Evolutionary conservation across 2,888 invertebrate genomes (phyloP).

Genomic region (Cybosia mesomella): DNA sequence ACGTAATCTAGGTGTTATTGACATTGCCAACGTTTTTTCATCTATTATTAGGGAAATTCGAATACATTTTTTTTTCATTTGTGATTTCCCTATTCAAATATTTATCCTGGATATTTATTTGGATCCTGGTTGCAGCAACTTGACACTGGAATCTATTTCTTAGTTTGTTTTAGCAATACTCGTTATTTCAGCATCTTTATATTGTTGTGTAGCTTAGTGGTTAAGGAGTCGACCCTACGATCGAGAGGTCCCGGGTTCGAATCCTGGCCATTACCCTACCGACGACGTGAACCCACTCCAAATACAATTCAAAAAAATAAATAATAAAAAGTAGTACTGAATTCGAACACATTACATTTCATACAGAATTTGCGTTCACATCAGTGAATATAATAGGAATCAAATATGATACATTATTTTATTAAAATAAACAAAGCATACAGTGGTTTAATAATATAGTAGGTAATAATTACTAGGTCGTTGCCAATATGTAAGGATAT

Average conservation of each 20-base stretch:
- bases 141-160: background rate
- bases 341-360: background rate
- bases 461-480: background rate
- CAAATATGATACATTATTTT: background rate
- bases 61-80: background rate
- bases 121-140: background rate
- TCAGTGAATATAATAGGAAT: background rate
- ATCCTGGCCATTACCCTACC: no score
- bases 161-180: background rate
- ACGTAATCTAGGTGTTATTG: conserved; percentile 12
- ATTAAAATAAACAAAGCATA: background rate
- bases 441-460: background rate
- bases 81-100: background rate
- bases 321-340: no score
- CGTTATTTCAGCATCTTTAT: background rate
- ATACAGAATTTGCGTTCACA: background rate
- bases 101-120: no score
- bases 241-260: no score
- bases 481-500: background rate
- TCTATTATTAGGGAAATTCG: background rate
- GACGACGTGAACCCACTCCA: no score
- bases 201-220: no score
- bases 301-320: no score
- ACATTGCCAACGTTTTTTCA: background rate
- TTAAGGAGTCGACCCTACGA: no score